Evolutionary conservation across 2,113 vertebrate genomes (phyloP), one percentile per base, ranked within the genome.

Genomic region (Lynx canadensis): DNA sequence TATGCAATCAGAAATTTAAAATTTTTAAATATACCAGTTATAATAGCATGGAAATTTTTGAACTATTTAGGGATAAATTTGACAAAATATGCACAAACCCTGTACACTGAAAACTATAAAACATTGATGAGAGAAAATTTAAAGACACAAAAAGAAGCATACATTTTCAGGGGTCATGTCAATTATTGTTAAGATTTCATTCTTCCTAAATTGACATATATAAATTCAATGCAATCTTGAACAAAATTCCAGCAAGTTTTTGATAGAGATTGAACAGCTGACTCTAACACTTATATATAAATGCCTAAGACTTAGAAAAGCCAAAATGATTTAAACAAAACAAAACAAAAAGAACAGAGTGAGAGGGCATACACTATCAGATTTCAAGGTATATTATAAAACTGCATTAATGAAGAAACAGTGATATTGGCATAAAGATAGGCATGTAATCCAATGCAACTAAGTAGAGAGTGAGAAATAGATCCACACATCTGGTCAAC

Each of bases 131-230:
- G 27, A 94, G 25, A 90, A 92, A 94, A 41, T 52, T 57, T 55
- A 68, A 69, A 80, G 18, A 41, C 25, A 6, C 65, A n/a, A 50
- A 93, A 89, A 25, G 7, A 91, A 45, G 18, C 4, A 66, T 33
- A 78, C 27, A 85, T 69, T 16, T 74, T 96, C 41, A 69, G 27
- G 25, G 9, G 10, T 87, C 19, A 93, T 73, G 29, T 92, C 38
- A 94, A 85, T 94, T 94, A 87, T 48, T 83, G 60, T 80, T 69
- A 95, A 91, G 29, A 88, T 94, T 90, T 73, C 69, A 29, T 76
- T 60, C 45, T 80, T 82, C 36, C 25, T 55, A 79, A 76, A 66
- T 73, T 69, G 33, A 84, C 84, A 18, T 55, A 93, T 81, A 31
- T 63, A 93, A 50, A 79, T 88, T 93, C 52, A 71, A 74, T 76